phyloP scores from a whole-genome alignment of 2,888 invertebrate species.

The Lagria hirta region DNA sequence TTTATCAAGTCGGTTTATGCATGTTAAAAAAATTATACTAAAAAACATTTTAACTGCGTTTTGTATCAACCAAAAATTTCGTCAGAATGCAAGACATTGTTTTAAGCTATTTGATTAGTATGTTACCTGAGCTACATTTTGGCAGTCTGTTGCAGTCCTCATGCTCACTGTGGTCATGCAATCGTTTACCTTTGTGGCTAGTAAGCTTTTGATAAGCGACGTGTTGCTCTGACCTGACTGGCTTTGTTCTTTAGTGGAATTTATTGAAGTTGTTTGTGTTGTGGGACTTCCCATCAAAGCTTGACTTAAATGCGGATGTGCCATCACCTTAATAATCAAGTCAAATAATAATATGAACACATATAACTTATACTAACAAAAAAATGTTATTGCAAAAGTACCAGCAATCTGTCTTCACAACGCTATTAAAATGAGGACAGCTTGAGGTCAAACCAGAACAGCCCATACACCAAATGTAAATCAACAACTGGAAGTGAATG shows the following conservation, averaged over 20 bases:
- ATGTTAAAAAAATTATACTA: no score
- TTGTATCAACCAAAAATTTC: no score
- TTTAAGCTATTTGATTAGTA: constrained; percentile 42
- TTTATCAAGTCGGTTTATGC: no score
- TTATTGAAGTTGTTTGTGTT: constrained; percentile 29
- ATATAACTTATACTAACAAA: no score
- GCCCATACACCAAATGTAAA: no score
- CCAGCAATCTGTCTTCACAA: no score
- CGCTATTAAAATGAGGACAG: no score
- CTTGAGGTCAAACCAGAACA: no score
- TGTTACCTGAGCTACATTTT: constrained; percentile 57
- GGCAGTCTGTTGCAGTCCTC: constrained; percentile 57
- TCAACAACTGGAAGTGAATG: no score
- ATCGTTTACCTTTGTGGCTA: constrained; percentile 89
- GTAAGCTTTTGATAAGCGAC: constrained; percentile 87
- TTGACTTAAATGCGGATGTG: constrained; percentile 65
- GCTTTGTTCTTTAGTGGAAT: constrained; percentile 30
- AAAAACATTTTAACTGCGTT: constrained; percentile 5
- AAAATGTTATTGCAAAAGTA: no score
- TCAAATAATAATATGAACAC: no score
- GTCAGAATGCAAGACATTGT: no score
- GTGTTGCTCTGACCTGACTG: constrained; percentile 62
- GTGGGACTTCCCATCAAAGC: constrained; percentile 55
- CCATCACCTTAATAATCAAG: constrained; percentile 55
- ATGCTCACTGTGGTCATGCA: constrained; percentile 57